Evolutionary conservation across 1,140 invertebrate species (phyloP), one percentile per base, ranked within the genome.

Genomic region (Brachionus sp.): DNA sequence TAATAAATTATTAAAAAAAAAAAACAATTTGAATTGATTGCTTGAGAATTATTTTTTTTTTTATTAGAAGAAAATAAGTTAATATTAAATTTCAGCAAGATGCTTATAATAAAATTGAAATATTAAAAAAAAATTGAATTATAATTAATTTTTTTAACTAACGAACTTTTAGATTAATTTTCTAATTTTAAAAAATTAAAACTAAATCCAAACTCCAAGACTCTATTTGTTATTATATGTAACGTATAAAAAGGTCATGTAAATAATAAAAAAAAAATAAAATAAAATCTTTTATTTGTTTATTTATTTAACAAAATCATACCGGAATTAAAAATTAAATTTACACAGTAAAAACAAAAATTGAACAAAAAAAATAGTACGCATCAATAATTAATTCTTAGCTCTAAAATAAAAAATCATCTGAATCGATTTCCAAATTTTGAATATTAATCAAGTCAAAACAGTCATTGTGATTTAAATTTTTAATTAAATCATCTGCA

Each of bases 341-440:
- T 35, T 68, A 68, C 10, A 73, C 23, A 68, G n/a, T 33, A 68
- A 68, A 33, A 5, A 68, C 33, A 68, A 68, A 68, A 5, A 68
- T 12, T 68, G 12, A 12, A 25, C 7, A 64, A 23, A 29, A 64
- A 66, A 66, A 33, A 66, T 4, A n/a, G n/a, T n/a, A 33, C 64
- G 33, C 64, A 33, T 33, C 12, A 33, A 0, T 29, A 66, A 66
- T 16, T 42, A 3, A n/a, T n/a, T n/a, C 29, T 29, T 29, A 2
- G 29, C 33, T 39, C 16, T 75, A 75, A 13, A 75, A 46, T 12
- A 75, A 75, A 44, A 75, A 46, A 75, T 75, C 70, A 44, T 46
- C 70, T 23, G 70, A 75, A 25, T 75, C 46, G 25, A 75, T 23
- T 12, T 75, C 70, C 25, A 75, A 46, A 75, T 75, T 75, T 75